Percentiles rank a stretch among this genome's conserved stretches.
Conservation (phyloP, 1,140 invertebrate genomes). For the Papilio glaucus region DNA sequence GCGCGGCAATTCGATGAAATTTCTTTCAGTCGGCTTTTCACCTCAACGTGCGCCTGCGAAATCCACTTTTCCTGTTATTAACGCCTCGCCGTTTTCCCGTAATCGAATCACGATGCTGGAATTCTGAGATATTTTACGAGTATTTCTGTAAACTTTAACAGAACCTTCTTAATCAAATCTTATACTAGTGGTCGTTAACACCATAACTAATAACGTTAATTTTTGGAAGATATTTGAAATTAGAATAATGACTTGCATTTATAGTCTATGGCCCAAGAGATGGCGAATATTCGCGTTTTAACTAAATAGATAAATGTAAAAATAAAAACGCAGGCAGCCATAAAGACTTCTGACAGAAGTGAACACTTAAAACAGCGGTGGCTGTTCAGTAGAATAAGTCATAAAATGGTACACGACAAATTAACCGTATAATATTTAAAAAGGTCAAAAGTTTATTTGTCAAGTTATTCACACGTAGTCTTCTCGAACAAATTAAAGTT, state of each 20-base stretch:
- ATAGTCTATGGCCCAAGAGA: no score
- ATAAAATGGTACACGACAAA: neutral
- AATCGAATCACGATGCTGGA: conserved; percentile 20
- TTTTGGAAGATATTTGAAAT: no score
- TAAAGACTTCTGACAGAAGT: no score
- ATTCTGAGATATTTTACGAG: conserved; percentile 7
- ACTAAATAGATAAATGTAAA: no score
- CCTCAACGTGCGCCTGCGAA: conserved; percentile 12
- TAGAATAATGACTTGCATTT: no score
- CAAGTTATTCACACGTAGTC: conserved; percentile 7
- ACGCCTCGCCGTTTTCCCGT: conserved; percentile 24
- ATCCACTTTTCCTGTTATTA: conserved; percentile 28
- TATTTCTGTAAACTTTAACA: conserved; percentile 18
- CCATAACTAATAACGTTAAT: no score
- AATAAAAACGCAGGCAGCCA: no score
- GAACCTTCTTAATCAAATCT: neutral
- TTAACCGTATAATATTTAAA: conserved; percentile 9
- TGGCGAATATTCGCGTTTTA: no score
- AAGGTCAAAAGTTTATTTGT: conserved; percentile 20
- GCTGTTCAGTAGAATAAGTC: no score
- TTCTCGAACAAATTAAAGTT: conserved; percentile 24
- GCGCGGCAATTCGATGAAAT: neutral
- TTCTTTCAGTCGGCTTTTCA: conserved; percentile 16
- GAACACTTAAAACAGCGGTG: no score
- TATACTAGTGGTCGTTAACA: neutral